Conservation (phyloP, 2,888 invertebrate species). For the Gymnoscelis rufifasciata region DNA sequence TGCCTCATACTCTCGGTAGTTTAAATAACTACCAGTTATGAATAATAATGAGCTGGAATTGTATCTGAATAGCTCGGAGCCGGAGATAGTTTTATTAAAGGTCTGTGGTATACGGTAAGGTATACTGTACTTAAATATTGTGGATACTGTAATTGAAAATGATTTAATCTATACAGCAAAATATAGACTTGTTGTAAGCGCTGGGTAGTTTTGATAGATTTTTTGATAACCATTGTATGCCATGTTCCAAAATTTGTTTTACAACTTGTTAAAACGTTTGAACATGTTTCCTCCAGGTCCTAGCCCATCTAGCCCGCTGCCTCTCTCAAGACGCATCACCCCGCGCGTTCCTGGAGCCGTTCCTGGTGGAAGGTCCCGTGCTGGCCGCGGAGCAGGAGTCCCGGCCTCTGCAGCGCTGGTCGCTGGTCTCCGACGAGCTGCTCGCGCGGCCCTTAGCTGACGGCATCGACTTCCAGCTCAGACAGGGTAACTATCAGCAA, state of each 20-base stretch:
- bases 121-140: too few relatives aligned
- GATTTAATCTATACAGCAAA: too few relatives aligned
- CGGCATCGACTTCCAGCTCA: slow-evolving; percentile 92
- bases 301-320: slow-evolving; percentile 93
- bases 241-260: too few relatives aligned
- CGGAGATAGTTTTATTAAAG: too few relatives aligned
- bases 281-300: slow-evolving; percentile 61
- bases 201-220: too few relatives aligned
- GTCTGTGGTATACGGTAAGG: too few relatives aligned
- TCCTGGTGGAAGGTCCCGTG: slow-evolving; percentile 91
- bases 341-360: slow-evolving; percentile 96
- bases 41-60: slow-evolving; percentile 17
- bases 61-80: background rate
- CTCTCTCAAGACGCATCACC: slow-evolving; percentile 96
- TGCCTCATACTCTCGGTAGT: background rate
- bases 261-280: background rate
- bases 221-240: too few relatives aligned
- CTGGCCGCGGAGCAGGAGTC: slow-evolving; percentile 90
- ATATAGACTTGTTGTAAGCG: too few relatives aligned
- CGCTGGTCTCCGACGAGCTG: slow-evolving; percentile 94
- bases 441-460: slow-evolving; percentile 91
- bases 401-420: slow-evolving; percentile 95
- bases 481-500: slow-evolving; percentile 81
- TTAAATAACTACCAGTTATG: slow-evolving; percentile 2
- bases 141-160: too few relatives aligned